Evolutionary conservation across 2,797 vertebrate species (phyloP).

Genomic region (Chiroxiphia lanceolata): DNA sequence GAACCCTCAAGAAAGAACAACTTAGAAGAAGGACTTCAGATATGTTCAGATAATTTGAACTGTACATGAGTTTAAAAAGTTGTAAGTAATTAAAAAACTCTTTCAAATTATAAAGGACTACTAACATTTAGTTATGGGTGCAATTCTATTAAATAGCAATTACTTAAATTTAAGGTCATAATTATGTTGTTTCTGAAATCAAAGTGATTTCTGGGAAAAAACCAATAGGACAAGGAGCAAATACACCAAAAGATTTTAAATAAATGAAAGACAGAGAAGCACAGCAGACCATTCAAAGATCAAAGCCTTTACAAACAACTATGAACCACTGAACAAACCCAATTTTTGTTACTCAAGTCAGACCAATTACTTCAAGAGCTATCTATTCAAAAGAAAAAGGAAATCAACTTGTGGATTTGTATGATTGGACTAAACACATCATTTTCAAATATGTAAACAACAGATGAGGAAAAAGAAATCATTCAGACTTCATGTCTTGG

Average conservation of each 20-base stretch:
- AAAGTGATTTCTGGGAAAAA: neutral
- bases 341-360: neutral
- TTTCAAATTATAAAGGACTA: neutral
- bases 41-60: conserved; percentile 2
- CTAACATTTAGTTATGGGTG: neutral
- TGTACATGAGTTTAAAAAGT: neutral
- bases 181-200: neutral
- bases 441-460: conserved; percentile 49
- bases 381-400: neutral
- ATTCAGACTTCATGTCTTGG: conserved; percentile 33
- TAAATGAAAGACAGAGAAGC: neutral
- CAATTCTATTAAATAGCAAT: neutral
- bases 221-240: neutral
- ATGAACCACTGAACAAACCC: neutral
- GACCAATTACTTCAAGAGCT: neutral
- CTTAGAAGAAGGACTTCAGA: neutral
- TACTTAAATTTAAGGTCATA: neutral
- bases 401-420: neutral
- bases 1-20: neutral
- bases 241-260: neutral
- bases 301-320: neutral
- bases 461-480: conserved; percentile 44
- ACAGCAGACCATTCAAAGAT: neutral
- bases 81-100: neutral
- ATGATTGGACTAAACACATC: conserved; percentile 1